Conservation (phyloP, 2,888 invertebrate genomes). For the Epicampocera succincta region DNA sequence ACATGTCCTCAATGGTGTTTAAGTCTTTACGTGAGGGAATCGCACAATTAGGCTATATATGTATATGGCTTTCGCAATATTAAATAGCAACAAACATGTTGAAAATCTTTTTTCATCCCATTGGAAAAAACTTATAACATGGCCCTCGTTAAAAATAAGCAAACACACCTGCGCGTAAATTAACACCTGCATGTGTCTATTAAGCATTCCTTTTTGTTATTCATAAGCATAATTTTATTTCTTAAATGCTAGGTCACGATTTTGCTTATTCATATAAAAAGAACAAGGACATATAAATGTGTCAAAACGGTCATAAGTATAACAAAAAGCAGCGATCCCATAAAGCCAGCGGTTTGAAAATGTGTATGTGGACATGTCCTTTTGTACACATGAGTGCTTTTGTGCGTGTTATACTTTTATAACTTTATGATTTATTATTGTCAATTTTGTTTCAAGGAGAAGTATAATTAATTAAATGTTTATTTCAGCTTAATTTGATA, state of each 20-base stretch:
- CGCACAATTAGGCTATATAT: too few relatives aligned
- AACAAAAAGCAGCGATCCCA: too few relatives aligned
- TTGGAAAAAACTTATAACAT: not conserved
- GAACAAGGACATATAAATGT: not conserved
- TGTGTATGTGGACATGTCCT: not conserved
- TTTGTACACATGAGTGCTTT: not conserved
- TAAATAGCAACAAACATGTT: too few relatives aligned
- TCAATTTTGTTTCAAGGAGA: constrained; percentile 29
- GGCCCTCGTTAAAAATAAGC: not conserved
- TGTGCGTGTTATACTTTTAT: constrained; percentile 54
- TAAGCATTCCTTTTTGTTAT: constrained; percentile 15
- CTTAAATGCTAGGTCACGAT: constrained; percentile 62
- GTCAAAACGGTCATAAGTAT: not conserved
- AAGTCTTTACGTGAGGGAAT: too few relatives aligned
- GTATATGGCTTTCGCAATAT: too few relatives aligned
- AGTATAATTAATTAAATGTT: constrained; percentile 52
- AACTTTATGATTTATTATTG: constrained; percentile 35
- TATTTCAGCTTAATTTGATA: constrained; percentile 46
- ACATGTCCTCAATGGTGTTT: too few relatives aligned
- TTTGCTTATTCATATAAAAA: constrained; percentile 7
- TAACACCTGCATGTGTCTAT: constrained; percentile 52
- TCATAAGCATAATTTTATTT: constrained; percentile 50
- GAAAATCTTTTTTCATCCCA: not conserved
- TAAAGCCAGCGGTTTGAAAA: not conserved
- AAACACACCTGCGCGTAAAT: constrained; percentile 17